phyloP scores from a whole-genome alignment of 2,113 vertebrate species.

The Calidris pygmaea region DNA sequence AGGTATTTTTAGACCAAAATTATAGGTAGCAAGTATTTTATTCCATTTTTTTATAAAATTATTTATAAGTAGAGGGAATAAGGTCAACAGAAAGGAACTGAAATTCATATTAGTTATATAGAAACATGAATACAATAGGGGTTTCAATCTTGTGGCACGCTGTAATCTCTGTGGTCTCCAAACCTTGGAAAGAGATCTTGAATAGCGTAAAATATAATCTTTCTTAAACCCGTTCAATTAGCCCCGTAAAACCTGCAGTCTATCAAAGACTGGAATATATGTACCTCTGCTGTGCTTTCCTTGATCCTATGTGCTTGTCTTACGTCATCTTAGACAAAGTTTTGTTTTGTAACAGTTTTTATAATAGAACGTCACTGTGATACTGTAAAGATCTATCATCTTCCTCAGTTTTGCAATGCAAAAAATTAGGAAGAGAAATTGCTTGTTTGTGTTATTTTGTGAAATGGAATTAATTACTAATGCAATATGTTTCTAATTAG shows the following conservation, averaged over 20 bases:
- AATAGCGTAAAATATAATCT: not conserved
- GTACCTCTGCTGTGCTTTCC: too few relatives aligned
- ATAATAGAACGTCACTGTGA: not conserved
- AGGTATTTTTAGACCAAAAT: conserved; percentile 71
- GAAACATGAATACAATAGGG: not conserved
- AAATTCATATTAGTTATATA: not conserved
- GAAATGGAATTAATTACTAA: not conserved
- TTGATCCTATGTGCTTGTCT: not conserved
- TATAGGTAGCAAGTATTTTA: not conserved
- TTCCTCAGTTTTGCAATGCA: not conserved
- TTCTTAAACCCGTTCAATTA: not conserved
- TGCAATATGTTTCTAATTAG: conserved; percentile 67
- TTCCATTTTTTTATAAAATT: accelerated
- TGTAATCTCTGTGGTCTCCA: not conserved
- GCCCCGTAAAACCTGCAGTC: not conserved
- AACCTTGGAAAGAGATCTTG: not conserved
- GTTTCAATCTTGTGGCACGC: not conserved
- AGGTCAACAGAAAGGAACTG: not conserved
- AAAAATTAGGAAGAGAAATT: not conserved
- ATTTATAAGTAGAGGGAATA: not conserved
- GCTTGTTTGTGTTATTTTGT: not conserved
- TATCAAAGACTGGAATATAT: not conserved
- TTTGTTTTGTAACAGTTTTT: not conserved
- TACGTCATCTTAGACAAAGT: not conserved
- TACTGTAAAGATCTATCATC: not conserved